A percentile compares a stretch with the other conserved stretches of the same genome.
These are phyloP conservation scores for Eledona agricola DNA, from an alignment of 2,888 invertebrate genomes.

Conservation along the genomic window DNA sequence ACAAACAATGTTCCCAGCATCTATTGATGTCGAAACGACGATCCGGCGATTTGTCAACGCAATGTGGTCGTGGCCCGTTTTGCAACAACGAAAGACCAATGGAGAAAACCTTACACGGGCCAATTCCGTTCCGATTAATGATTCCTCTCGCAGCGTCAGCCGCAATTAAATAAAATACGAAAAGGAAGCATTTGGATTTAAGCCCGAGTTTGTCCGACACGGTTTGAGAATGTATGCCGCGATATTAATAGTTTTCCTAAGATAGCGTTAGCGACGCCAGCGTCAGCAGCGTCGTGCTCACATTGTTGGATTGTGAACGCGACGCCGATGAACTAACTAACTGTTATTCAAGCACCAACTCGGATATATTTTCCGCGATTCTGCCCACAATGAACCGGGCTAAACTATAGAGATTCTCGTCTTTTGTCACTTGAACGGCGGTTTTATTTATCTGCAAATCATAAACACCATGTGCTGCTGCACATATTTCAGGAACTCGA, in stretches of 20 bases:
- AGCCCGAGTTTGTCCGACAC: constrained; percentile 46
- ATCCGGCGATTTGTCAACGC: too few relatives aligned
- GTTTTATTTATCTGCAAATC: constrained; percentile 25
- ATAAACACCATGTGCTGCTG: constrained; percentile 32
- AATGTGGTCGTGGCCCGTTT: too few relatives aligned
- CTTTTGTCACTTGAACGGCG: constrained; percentile 20
- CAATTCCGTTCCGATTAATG: constrained; percentile 45
- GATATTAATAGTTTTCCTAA: constrained; percentile 47
- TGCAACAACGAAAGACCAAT: too few relatives aligned
- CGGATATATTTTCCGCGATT: constrained; percentile 27
- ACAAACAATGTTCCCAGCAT: too few relatives aligned
- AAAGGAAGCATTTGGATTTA: constrained; percentile 46
- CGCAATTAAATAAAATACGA: too few relatives aligned
- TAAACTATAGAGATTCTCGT: constrained; percentile 9
- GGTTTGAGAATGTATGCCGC: constrained; percentile 48
- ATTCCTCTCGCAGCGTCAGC: constrained; percentile 42
- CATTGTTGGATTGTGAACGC: constrained; percentile 34
- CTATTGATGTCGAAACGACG: too few relatives aligned
- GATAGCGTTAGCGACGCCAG: constrained; percentile 45
- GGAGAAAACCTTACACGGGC: constrained; percentile 12
- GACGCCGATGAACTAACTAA: constrained; percentile 32
- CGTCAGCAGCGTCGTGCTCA: constrained; percentile 37
- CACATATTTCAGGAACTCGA: constrained; percentile 35
- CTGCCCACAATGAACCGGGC: too few relatives aligned
- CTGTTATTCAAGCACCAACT: constrained; percentile 33